A percentile compares a stretch with the other conserved stretches of the same genome.
phyloP scores from a whole-genome alignment of 2,888 invertebrate genomes.

The Rosalia funebris region DNA sequence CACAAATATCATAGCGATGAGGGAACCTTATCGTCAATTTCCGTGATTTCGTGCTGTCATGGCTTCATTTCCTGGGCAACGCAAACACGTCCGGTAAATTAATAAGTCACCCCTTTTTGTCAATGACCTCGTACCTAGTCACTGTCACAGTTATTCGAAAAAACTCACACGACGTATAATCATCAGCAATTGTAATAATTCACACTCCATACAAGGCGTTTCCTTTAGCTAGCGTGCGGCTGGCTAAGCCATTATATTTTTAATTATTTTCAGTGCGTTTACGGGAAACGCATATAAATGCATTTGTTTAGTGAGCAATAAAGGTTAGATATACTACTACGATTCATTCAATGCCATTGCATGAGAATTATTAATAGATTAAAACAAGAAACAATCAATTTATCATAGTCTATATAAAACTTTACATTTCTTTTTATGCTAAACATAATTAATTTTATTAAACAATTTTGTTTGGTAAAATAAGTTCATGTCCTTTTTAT shows the following conservation, averaged over 20 bases:
- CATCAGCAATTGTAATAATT: conserved; percentile 31
- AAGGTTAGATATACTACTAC: too few relatives aligned
- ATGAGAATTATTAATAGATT: too few relatives aligned
- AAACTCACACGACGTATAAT: conserved; percentile 11
- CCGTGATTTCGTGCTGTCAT: conserved; percentile 38
- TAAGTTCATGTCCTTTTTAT: too few relatives aligned
- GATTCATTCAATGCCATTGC: too few relatives aligned
- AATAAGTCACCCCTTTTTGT: conserved; percentile 45
- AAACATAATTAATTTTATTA: too few relatives aligned
- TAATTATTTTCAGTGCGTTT: not conserved
- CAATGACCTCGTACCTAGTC: conserved; percentile 50
- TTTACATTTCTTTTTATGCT: too few relatives aligned
- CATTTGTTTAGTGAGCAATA: not conserved
- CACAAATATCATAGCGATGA: not conserved
- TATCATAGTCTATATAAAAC: too few relatives aligned
- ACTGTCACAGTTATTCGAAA: conserved; percentile 23
- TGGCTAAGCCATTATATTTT: not conserved
- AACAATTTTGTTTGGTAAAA: too few relatives aligned
- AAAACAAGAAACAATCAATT: too few relatives aligned
- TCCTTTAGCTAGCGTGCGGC: conserved; percentile 10
- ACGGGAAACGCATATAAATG: conserved; percentile 8
- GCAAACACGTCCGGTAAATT: conserved; percentile 44
- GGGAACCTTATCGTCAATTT: conserved; percentile 17
- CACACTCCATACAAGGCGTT: conserved; percentile 29
- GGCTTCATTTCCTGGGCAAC: conserved; percentile 45